Percentiles rank a stretch among this genome's conserved stretches.
These are phyloP conservation scores for Aleiodes alternator DNA, from an alignment of 2,888 invertebrate genomes.

Conservation along the genomic window DNA sequence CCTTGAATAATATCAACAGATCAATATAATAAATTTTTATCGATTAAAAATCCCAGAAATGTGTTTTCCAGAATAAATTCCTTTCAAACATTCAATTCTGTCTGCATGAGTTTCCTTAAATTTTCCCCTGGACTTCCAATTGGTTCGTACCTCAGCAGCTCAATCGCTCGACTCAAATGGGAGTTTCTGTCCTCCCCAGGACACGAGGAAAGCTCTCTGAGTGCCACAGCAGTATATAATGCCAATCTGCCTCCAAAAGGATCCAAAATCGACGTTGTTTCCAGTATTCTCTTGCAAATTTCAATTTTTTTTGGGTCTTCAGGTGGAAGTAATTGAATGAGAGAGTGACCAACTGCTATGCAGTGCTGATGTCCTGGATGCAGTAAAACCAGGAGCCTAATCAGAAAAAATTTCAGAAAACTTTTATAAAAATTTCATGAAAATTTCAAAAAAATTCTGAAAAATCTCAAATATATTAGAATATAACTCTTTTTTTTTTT, in stretches of 20 bases:
- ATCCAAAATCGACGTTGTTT: conserved; percentile 81
- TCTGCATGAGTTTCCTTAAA: conserved; percentile 61
- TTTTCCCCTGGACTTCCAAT: conserved; percentile 71
- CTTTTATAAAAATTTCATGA: neutral
- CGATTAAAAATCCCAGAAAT: conserved; percentile 1
- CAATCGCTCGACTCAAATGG: conserved; percentile 67
- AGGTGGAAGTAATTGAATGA: conserved; percentile 83
- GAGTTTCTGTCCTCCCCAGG: conserved; percentile 61
- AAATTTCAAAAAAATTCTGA: too few relatives aligned
- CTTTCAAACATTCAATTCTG: conserved; percentile 47
- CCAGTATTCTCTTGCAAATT: conserved; percentile 82
- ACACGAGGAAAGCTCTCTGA: conserved; percentile 80
- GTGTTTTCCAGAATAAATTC: conserved; percentile 1
- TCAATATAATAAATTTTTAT: neutral
- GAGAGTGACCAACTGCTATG: conserved; percentile 87
- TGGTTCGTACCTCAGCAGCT: conserved; percentile 71
- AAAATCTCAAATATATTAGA: too few relatives aligned
- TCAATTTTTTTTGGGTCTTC: conserved; percentile 80
- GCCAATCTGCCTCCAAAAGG: conserved; percentile 85
- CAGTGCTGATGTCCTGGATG: conserved; percentile 91
- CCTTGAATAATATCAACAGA: conserved; percentile 20
- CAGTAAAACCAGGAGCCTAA: conserved; percentile 76
- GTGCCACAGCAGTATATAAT: conserved; percentile 86
- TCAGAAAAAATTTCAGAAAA: conserved; percentile 45
- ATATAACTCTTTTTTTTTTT: too few relatives aligned